A percentile compares a stretch with the other conserved stretches of the same genome.
Conservation (phyloP, 2,888 invertebrate genomes). For the Heteromurus nitidus region DNA sequence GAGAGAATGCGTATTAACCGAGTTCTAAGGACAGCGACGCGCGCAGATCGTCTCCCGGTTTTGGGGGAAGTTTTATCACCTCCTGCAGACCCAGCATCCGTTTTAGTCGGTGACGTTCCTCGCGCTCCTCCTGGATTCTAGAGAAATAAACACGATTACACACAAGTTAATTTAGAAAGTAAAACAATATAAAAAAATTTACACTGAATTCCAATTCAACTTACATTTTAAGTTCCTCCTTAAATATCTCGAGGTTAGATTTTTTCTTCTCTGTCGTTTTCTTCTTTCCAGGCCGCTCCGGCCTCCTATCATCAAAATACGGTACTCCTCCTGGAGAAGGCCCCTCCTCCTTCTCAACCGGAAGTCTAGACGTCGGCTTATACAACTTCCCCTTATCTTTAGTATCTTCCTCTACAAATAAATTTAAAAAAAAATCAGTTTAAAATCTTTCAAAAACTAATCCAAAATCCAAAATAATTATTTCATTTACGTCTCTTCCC, state of each 20-base stretch:
- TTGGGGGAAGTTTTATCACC: slow-evolving; percentile 73
- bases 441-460: neutral
- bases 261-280: slow-evolving; percentile 91
- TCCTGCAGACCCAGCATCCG: slow-evolving; percentile 71
- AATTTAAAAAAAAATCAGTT: slow-evolving; percentile 28
- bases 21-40: slow-evolving; percentile 73
- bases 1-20: slow-evolving; percentile 71
- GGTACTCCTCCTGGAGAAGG: slow-evolving; percentile 79
- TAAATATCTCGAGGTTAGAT: slow-evolving; percentile 97
- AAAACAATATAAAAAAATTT: neutral
- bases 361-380: slow-evolving; percentile 89
- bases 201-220: slow-evolving; percentile 73
- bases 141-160: slow-evolving; percentile 62
- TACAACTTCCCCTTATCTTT: slow-evolving; percentile 93
- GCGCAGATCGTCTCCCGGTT: slow-evolving; percentile 72
- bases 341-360: slow-evolving; percentile 78
- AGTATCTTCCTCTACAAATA: slow-evolving; percentile 86
- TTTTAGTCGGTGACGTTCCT: slow-evolving; percentile 85
- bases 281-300: slow-evolving; percentile 80
- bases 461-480: too few relatives aligned
- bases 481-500: slow-evolving; percentile 92
- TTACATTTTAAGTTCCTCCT: slow-evolving; percentile 96
- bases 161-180: neutral
- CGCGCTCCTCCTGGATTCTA: slow-evolving; percentile 97
- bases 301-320: slow-evolving; percentile 76